Percentiles rank a stretch among this genome's conserved stretches.
Evolutionary conservation across 1,140 invertebrate genomes (phyloP).

Genomic region (Papilio machaon): DNA sequence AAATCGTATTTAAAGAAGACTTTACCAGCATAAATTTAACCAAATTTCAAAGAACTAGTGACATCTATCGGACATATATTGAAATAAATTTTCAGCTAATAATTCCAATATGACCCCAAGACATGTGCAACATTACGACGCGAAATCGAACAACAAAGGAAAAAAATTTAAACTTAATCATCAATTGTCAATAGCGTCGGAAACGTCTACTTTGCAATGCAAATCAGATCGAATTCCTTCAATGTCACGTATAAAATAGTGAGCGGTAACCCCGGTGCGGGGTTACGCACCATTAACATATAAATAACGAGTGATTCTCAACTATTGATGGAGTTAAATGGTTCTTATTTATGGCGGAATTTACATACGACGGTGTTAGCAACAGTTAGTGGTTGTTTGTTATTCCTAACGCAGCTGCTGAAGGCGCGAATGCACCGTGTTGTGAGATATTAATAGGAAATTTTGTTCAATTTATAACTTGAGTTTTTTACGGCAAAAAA

Average conservation of each 20-base stretch:
- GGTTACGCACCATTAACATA: slow-evolving; percentile 70
- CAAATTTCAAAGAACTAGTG: slow-evolving; percentile 38
- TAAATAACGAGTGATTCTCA: slow-evolving; percentile 75
- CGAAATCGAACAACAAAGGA: slow-evolving; percentile 48
- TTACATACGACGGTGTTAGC: slow-evolving; percentile 52
- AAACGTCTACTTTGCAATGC: slow-evolving; percentile 67
- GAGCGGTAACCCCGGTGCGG: slow-evolving; percentile 52
- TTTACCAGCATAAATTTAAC: background rate
- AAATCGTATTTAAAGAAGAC: background rate
- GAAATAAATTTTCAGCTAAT: slow-evolving; percentile 25
- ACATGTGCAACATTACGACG: slow-evolving; percentile 60
- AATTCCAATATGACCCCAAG: background rate
- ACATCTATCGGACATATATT: slow-evolving; percentile 46
- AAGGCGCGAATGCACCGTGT: slow-evolving; percentile 14
- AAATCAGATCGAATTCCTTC: slow-evolving; percentile 62
- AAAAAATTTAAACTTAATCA: slow-evolving; percentile 58
- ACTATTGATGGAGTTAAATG: slow-evolving; percentile 64
- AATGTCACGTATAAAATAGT: slow-evolving; percentile 62
- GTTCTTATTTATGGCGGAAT: slow-evolving; percentile 59
- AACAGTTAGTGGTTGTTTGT: slow-evolving; percentile 31
- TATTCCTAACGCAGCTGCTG: slow-evolving; percentile 35
- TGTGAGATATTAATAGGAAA: background rate
- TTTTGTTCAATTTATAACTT: background rate
- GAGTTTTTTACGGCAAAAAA: background rate
- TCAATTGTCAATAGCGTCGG: slow-evolving; percentile 66